These are phyloP conservation scores for Vanessa tameamea DNA, from an alignment of 1,140 invertebrate species.

Conservation along the genomic window DNA sequence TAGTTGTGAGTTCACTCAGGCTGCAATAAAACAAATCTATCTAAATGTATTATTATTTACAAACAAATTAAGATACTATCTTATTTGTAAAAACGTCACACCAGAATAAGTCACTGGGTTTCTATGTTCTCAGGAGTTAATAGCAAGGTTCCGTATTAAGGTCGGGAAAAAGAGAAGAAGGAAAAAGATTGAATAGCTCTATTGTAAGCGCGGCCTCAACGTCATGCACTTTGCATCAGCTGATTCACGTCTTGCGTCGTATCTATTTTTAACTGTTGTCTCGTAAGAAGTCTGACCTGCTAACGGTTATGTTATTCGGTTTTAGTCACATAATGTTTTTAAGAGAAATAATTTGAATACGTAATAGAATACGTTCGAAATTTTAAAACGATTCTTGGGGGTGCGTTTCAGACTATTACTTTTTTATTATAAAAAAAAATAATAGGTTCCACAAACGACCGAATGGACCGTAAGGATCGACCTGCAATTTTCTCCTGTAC, in stretches of 20 bases:
- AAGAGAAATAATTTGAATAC: too few species aligned
- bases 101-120: background rate
- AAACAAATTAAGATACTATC: too few species aligned
- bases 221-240: constrained; percentile 57
- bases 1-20: too few species aligned
- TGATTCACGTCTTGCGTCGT: constrained; percentile 60
- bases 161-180: constrained; percentile 10
- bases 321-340: background rate
- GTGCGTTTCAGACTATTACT: too few species aligned
- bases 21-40: too few species aligned
- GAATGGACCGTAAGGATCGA: too few species aligned
- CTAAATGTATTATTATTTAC: too few species aligned
- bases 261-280: constrained; percentile 61
- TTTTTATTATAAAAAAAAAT: too few species aligned
- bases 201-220: constrained; percentile 37
- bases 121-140: background rate
- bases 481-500: too few species aligned
- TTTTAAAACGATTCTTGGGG: too few species aligned
- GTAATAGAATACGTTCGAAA: too few species aligned
- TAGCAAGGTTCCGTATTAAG: constrained; percentile 24
- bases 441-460: too few species aligned
- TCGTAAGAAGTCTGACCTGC: constrained; percentile 44
- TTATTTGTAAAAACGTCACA: background rate
- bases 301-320: constrained; percentile 12
- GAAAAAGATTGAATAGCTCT: constrained; percentile 37